These are phyloP conservation scores for Procavia capensis DNA, from an alignment of 2,113 vertebrate genomes.

Conservation along the genomic window DNA sequence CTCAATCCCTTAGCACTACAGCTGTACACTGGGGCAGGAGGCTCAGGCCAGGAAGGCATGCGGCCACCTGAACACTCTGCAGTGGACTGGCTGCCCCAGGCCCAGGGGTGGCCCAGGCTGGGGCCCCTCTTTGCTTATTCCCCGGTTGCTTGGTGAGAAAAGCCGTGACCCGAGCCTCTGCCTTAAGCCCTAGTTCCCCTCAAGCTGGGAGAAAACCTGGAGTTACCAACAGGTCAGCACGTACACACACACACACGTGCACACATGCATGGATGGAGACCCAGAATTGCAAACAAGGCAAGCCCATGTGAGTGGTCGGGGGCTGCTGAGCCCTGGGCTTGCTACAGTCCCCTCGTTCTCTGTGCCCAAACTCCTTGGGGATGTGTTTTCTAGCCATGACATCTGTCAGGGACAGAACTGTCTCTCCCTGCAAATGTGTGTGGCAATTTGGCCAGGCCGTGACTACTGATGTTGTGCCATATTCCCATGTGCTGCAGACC, in stretches of 20 bases:
- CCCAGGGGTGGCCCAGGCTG: background rate
- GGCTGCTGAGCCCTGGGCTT: background rate
- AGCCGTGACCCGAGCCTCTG: background rate
- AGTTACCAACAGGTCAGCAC: background rate
- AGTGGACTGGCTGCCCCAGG: background rate
- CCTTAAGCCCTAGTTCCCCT: background rate
- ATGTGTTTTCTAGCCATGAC: background rate
- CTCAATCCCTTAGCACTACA: background rate
- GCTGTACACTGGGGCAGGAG: background rate
- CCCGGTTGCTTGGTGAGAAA: background rate
- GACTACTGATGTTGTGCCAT: too few relatives aligned
- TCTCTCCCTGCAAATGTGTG: too few relatives aligned
- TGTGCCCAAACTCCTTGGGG: background rate
- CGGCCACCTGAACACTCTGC: background rate
- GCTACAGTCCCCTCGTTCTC: background rate
- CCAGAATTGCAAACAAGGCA: background rate
- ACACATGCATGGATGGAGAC: background rate
- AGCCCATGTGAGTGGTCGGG: background rate
- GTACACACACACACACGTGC: background rate
- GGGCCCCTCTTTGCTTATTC: background rate
- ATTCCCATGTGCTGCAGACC: too few relatives aligned
- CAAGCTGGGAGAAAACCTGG: background rate
- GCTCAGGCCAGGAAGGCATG: background rate
- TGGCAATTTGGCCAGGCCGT: too few relatives aligned
- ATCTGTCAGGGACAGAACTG: too few relatives aligned